phyloP scores from a whole-genome alignment of 2,113 vertebrate genomes.

The Beaufortia kweichowensis region DNA sequence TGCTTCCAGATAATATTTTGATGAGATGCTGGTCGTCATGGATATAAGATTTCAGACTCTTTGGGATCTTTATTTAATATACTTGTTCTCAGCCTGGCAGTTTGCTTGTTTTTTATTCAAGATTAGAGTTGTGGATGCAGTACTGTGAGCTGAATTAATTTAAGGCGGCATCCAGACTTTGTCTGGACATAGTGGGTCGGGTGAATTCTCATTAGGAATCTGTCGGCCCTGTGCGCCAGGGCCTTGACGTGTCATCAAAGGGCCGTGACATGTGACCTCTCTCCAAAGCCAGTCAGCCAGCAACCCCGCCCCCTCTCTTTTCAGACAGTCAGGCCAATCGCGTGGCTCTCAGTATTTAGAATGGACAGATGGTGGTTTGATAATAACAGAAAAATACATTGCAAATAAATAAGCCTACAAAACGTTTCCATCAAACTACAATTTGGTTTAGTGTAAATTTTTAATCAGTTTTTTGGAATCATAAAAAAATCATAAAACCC shows the following conservation, averaged over 20 bases:
- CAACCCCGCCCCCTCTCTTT: conserved; percentile 66
- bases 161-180: conserved; percentile 17
- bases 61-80: neutral
- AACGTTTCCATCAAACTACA: conserved; percentile 1
- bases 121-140: neutral
- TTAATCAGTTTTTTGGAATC: neutral
- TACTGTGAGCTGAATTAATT: conserved; percentile 7
- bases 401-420: conserved; percentile 49
- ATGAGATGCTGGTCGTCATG: conserved; percentile 19
- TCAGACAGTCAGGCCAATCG: conserved; percentile 73
- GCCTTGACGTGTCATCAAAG: conserved; percentile 78
- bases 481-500: neutral
- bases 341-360: conserved; percentile 66
- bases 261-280: conserved; percentile 81
- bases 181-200: conserved; percentile 17
- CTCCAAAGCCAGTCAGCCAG: conserved; percentile 72
- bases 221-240: conserved; percentile 68
- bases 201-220: conserved; percentile 68
- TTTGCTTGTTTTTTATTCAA: neutral
- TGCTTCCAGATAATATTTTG: conserved; percentile 22
- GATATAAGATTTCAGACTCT: conserved; percentile 13
- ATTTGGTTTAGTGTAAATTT: neutral
- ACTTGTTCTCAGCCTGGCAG: neutral
- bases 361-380: conserved; percentile 77
- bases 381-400: conserved; percentile 68